Percentiles rank a stretch among this genome's conserved stretches.
These are phyloP conservation scores for Trissonchulus latispiculum DNA, from an alignment of 2,888 invertebrate species.

Conservation along the genomic window DNA sequence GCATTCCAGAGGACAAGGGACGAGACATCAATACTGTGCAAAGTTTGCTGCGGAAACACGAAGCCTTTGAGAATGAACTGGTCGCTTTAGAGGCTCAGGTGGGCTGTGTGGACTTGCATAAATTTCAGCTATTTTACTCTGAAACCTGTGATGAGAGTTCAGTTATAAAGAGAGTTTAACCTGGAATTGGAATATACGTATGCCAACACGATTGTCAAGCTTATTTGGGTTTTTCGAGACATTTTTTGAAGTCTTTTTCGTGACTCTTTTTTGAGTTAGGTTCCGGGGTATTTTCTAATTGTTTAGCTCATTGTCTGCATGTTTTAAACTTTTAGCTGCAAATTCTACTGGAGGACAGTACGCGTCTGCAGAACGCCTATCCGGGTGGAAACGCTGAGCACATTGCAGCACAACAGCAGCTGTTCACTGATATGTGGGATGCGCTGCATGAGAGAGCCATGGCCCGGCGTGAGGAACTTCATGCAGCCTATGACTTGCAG, in stretches of 20 bases:
- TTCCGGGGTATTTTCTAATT: too few species aligned
- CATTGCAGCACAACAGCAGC: slow-evolving; percentile 72
- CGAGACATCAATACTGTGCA: slow-evolving; percentile 75
- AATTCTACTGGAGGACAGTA: slow-evolving; percentile 82
- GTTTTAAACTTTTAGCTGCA: slow-evolving; percentile 44
- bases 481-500: slow-evolving; percentile 77
- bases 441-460: slow-evolving; percentile 69
- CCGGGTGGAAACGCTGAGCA: slow-evolving; percentile 82
- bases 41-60: slow-evolving; percentile 70
- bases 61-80: slow-evolving; percentile 83
- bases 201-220: too few species aligned
- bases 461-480: slow-evolving; percentile 65
- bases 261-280: too few species aligned
- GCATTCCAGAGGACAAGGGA: slow-evolving; percentile 64
- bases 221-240: too few species aligned
- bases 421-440: slow-evolving; percentile 76
- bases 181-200: too few species aligned
- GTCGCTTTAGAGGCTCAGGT: slow-evolving; percentile 81
- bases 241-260: too few species aligned
- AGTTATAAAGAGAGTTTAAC: too few species aligned
- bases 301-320: too few species aligned
- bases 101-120: too few species aligned
- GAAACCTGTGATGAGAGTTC: too few species aligned
- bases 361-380: slow-evolving; percentile 67
- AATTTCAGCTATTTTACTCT: too few species aligned